Evolutionary conservation across 2,888 invertebrate genomes (phyloP), one percentile per base, ranked within the genome.

Genomic region (Campoletis raptor): DNA sequence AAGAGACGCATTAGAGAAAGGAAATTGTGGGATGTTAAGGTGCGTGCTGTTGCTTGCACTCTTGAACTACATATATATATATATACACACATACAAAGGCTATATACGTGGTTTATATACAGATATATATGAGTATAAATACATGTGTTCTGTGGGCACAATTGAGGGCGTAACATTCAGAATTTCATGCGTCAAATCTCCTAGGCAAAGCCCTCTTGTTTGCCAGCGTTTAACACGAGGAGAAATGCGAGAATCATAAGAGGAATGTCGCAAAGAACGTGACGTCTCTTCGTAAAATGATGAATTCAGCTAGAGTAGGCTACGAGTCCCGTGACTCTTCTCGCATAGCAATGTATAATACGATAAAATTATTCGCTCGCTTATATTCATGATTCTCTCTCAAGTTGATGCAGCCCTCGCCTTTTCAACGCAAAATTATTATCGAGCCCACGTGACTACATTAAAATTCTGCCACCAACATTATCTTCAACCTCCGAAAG

Each of bases 201-300:
- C 8, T 10, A 21, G 40, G 30, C 21, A 40, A 24, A n/a, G 42
- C 57, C 69, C 57, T 40, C 24, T 21, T 57, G n/a, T 57, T 69
- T 48, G 70, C n/a, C 76, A 42, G 21, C 36, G 42, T 69, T 79
- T 21, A 5, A 30, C n/a, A 64, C 40, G 21, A 18, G 45, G 45
- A 61, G 69, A 69, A 69, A 74, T 69, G 61, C 69, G 67, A 69
- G 83, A 84, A 78, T 84, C 78, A 74, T 78, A 78, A 86, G 73
- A 81, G 61, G 77, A 83, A 85, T 83, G 69, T 86, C 84, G 86
- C 70, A 61, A 86, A 85, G 88, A 91, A 91, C 92, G 91, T 90
- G 91, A 91, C 91, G 91, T 92, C 90, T 89, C 90, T 87, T 84
- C 67, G 69, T 24, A 77, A 48, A 86, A 84, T 81, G 77, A 83